Evolutionary conservation across 2,113 vertebrate species (phyloP).

Genomic region (Trichomycterus rosablanca): DNA sequence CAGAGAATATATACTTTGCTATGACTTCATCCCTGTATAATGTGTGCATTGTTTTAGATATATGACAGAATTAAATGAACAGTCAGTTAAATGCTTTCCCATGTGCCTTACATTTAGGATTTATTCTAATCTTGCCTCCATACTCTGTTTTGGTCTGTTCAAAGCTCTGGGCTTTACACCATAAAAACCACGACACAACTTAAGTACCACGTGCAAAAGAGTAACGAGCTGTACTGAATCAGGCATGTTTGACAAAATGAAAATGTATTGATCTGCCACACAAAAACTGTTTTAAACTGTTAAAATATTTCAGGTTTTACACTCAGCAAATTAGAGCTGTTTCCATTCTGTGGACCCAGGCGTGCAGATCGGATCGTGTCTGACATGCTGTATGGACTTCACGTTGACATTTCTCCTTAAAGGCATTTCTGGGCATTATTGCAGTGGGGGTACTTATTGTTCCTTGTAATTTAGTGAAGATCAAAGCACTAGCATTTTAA

Average conservation of each 20-base stretch:
- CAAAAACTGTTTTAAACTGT: no score
- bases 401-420: constrained; percentile 2
- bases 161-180: no score
- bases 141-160: constrained; percentile 4
- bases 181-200: no score
- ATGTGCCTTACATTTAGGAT: not conserved
- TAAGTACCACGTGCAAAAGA: no score
- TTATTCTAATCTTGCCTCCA: not conserved
- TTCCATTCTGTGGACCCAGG: constrained; percentile 1
- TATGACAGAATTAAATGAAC: not conserved
- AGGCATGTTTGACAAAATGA: no score
- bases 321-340: constrained; percentile 4
- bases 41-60: not conserved
- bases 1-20: no score
- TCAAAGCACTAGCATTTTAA: constrained; percentile 6
- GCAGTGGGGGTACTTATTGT: not conserved
- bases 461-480: constrained; percentile 2
- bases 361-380: not conserved
- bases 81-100: constrained; percentile 3
- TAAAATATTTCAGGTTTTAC: constrained; percentile 16
- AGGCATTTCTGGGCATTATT: not conserved
- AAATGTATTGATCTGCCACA: no score
- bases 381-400: constrained; percentile 2
- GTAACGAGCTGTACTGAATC: no score
- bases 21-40: not conserved